phyloP scores from a whole-genome alignment of 2,797 vertebrate genomes.

The Glossophaga mutica region DNA sequence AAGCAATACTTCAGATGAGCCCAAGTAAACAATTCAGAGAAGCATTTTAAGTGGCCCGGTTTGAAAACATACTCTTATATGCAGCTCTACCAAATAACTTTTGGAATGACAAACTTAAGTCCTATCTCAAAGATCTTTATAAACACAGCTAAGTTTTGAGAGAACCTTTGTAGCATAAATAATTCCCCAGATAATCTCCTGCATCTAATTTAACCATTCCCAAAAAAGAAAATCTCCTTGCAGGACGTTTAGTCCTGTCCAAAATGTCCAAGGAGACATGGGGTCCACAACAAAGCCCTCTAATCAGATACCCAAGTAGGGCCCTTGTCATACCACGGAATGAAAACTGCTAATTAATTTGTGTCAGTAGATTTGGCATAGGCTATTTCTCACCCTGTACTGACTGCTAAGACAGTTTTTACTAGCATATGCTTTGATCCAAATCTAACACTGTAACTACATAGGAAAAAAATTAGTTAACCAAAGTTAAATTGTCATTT shows the following conservation, averaged over 20 bases:
- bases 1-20: neutral
- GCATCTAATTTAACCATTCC: neutral
- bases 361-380: neutral
- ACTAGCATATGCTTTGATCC: neutral
- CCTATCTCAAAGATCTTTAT: neutral
- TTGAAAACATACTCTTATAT: neutral
- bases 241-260: neutral
- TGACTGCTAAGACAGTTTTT: neutral
- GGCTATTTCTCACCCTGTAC: neutral
- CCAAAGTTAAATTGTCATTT: neutral
- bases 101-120: neutral
- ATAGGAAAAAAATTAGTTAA: neutral
- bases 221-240: neutral
- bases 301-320: neutral
- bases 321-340: neutral
- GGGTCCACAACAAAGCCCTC: neutral
- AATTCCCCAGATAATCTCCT: neutral
- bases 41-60: neutral
- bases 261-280: neutral
- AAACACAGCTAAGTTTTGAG: neutral
- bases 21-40: neutral
- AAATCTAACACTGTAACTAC: neutral
- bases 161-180: neutral
- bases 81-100: neutral
- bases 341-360: constrained; percentile 8